Percentiles rank a stretch among this genome's conserved stretches.
Conservation (phyloP, 2,113 vertebrate genomes). For the Pelmatolapia mariae region DNA sequence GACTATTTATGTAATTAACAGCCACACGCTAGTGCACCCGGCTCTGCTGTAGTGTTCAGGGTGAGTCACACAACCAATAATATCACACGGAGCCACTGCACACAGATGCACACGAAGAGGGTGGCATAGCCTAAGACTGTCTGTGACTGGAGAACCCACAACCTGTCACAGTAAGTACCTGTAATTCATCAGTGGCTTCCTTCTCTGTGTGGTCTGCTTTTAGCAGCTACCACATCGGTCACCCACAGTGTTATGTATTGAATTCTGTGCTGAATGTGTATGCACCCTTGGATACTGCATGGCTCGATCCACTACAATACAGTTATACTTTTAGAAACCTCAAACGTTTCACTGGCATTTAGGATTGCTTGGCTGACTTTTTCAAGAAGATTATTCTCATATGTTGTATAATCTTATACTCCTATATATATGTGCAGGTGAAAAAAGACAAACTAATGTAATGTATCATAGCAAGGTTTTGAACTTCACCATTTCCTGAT, state of each 20-base stretch:
- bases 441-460: background rate
- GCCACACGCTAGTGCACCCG: background rate
- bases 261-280: background rate
- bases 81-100: slow-evolving; percentile 17
- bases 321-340: background rate
- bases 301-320: background rate
- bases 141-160: slow-evolving; percentile 12
- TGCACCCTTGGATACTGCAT: background rate
- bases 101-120: slow-evolving; percentile 13
- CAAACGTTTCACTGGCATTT: background rate
- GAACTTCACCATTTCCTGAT: background rate
- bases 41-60: background rate
- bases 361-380: background rate
- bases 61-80: slow-evolving; percentile 47
- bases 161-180: slow-evolving; percentile 11
- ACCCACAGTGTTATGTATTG: background rate
- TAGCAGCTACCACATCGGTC: background rate
- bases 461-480: background rate
- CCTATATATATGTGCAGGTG: background rate
- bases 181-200: slow-evolving; percentile 17
- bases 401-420: background rate
- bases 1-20: slow-evolving; percentile 34
- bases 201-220: slow-evolving; percentile 44
- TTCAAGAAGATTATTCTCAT: background rate
- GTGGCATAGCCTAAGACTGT: slow-evolving; percentile 7